Evolutionary conservation across 1,140 invertebrate genomes (phyloP), one percentile per base, ranked within the genome.

Genomic region (Zaprionus vittiger): DNA sequence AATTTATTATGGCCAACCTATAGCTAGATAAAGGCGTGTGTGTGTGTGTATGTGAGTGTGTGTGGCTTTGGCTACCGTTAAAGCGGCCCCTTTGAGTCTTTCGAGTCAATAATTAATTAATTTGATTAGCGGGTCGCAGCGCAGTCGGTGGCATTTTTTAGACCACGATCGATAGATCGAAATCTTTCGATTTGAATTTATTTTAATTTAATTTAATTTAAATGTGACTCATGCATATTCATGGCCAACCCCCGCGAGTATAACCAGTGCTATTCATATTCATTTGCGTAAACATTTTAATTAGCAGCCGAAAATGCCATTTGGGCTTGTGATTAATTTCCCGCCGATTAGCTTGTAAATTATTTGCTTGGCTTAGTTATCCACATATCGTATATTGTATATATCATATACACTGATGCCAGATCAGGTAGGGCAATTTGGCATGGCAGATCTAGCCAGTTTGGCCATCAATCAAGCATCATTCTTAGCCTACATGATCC

Each of bases 221-320:
- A 78, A 80, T 86, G 63, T 38, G 34, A 41, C n/a, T 63, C 73
- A 90, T 90, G 82, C 72, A 90, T 90, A 90, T 90, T 90, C 85
- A 90, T 81, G 68, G 81, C 69, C 79, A 74, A 5, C 38, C 34
- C 22, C 15, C 38, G 37, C 38, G 38, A 2, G n/a, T 47, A 6
- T 47, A 65, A 26, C 61, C 20, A 22, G 54, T 61, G 52, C 70
- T 49, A 49, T 54, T 64, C 73, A 77, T 77, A 81, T 64, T 82
- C 74, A 80, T 80, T 81, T 81, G 76, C 79, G 68, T 90, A 90
- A 90, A 90, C 85, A 90, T 90, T 90, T 90, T 90, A 90, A 90
- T 90, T 90, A 82, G 74, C 79, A 59, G 57, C 54, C 76, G 37
- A 69, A 59, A 81, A 61, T 79, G 66, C 55, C 77, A 68, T 68